Conservation (phyloP, 37 sponge, comb jelly and placozoan genomes). For the Diacarnus erythraeanus region DNA sequence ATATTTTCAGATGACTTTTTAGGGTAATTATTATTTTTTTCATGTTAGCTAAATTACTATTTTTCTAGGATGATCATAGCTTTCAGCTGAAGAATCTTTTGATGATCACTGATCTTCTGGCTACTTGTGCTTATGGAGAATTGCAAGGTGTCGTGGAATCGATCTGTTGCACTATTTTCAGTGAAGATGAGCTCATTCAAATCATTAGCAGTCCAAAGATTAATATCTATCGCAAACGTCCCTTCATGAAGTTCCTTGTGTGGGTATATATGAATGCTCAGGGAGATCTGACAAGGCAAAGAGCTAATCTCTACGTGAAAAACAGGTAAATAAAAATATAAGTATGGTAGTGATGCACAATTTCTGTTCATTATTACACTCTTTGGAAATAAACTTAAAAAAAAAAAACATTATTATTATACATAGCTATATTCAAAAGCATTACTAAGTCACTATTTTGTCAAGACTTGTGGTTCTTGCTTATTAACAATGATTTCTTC, state of each 20-base stretch:
- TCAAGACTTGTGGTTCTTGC: too few relatives aligned
- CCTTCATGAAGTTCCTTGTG: conserved; percentile 66
- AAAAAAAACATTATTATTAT: too few relatives aligned
- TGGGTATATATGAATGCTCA: conserved; percentile 60
- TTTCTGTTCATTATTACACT: too few relatives aligned
- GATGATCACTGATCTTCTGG: conserved; percentile 66
- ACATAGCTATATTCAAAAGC: too few relatives aligned
- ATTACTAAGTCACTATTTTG: too few relatives aligned
- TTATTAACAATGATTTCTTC: too few relatives aligned
- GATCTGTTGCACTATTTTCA: conserved; percentile 64
- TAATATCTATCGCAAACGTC: conserved; percentile 45
- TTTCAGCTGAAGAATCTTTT: conserved; percentile 38
- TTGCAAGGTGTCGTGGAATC: conserved; percentile 75
- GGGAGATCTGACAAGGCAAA: not conserved
- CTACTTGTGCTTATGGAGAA: conserved; percentile 76
- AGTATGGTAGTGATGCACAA: too few relatives aligned
- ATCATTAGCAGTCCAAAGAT: conserved; percentile 33
- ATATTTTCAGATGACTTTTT: too few relatives aligned
- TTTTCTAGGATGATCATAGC: conserved; percentile 27
- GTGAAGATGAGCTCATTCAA: conserved; percentile 17
- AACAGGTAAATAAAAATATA: not conserved
- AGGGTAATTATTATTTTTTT: too few relatives aligned
- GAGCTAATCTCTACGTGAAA: not conserved
- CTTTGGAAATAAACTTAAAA: too few relatives aligned
- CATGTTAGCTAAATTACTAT: too few relatives aligned